These are phyloP conservation scores for Stenurella melanura DNA, from an alignment of 2,888 invertebrate species.

Conservation along the genomic window DNA sequence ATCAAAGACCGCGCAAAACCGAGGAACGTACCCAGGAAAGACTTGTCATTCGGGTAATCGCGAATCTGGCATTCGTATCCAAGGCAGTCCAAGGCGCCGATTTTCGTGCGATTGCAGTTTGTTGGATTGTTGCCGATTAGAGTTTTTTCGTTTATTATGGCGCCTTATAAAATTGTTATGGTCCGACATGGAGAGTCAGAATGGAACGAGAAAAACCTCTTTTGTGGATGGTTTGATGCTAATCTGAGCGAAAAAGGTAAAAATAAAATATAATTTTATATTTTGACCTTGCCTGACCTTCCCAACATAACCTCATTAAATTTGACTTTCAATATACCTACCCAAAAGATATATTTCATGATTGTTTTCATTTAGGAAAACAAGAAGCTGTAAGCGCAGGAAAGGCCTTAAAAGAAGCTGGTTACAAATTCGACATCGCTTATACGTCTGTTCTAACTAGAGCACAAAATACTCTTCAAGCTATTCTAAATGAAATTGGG, in stretches of 20 bases:
- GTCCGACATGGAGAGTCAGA: slow-evolving; percentile 81
- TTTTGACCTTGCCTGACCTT: slow-evolving; percentile 59
- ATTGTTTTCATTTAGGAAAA: slow-evolving; percentile 71
- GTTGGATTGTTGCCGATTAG: not conserved
- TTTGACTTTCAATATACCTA: slow-evolving; percentile 14
- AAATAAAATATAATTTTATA: slow-evolving; percentile 28
- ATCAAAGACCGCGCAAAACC: not conserved
- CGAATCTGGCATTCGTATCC: not conserved
- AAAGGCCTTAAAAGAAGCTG: slow-evolving; percentile 77
- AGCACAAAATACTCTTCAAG: slow-evolving; percentile 77
- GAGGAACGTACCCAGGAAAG: not conserved
- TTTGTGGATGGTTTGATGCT: slow-evolving; percentile 81
- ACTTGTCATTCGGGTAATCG: too few species aligned
- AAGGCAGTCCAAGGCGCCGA: not conserved
- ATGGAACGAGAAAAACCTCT: slow-evolving; percentile 79
- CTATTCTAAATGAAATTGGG: slow-evolving; percentile 77
- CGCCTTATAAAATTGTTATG: slow-evolving; percentile 78
- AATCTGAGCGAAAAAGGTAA: slow-evolving; percentile 77
- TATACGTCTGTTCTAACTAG: slow-evolving; percentile 80
- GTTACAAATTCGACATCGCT: slow-evolving; percentile 78
- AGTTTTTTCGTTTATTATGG: slow-evolving; percentile 58
- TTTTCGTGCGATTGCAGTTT: not conserved
- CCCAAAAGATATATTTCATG: not conserved
- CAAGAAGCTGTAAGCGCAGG: slow-evolving; percentile 78
- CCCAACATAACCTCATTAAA: slow-evolving; percentile 43